Evolutionary conservation across 64 coral and sea anemone genomes (phyloP).

Genomic region (Pocillopora verrucosa): DNA sequence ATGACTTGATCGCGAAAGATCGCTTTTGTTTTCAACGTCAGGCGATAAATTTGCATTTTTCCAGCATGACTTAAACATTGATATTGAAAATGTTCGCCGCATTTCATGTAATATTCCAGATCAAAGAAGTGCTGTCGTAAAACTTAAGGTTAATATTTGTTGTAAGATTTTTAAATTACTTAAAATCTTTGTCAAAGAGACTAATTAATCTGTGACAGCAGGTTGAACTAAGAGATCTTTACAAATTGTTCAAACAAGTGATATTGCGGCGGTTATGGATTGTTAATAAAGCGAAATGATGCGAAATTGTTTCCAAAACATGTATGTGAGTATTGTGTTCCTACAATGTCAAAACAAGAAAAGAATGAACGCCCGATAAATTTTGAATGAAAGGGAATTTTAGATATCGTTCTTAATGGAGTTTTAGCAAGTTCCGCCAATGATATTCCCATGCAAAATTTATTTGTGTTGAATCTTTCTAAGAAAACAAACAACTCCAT

Average conservation of each 20-base stretch:
- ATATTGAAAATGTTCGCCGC: not conserved
- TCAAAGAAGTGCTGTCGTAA: not conserved
- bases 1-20: not conserved
- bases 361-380: not conserved
- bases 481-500: constrained; percentile 3
- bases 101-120: not conserved
- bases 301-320: not conserved
- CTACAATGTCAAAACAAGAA: constrained; percentile 16
- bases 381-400: constrained; percentile 5
- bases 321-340: not conserved
- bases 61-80: not conserved
- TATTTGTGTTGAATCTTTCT: not conserved
- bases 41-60: constrained; percentile 27
- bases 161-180: not conserved
- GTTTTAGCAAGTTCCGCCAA: not conserved
- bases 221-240: not conserved
- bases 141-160: constrained; percentile 22
- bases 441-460: not conserved
- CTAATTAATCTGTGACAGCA: constrained; percentile 9
- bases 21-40: not conserved
- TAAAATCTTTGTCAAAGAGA: constrained; percentile 12
- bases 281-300: not conserved
- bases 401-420: not conserved
- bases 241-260: not conserved
- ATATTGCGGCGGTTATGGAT: not conserved